Evolutionary conservation across 1,140 invertebrate genomes (phyloP), one percentile per base, ranked within the genome.

Genomic region (Cyrtorhinus lividipennis): DNA sequence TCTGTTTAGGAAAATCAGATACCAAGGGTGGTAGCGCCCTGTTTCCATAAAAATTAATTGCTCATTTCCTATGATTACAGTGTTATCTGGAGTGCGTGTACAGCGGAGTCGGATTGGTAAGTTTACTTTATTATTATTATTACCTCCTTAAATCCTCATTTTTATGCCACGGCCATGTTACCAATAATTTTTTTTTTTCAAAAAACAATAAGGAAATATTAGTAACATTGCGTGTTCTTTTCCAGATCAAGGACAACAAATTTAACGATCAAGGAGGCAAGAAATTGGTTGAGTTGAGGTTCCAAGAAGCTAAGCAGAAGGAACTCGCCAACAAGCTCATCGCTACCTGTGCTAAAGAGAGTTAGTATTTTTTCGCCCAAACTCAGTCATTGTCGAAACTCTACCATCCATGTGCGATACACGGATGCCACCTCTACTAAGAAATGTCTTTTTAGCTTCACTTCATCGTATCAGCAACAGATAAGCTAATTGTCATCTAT

Each of bases 251-350:
- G 59, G 82, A 78, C 18, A 81, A 79, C 26, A 80, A 81, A 60
- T 82, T 84, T 68, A 80, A 80, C 2, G 73, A 81, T 13, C 81
- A 84, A 73, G 87, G 86, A 86, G 83, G 85, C 57, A 76, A 82
- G 1, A 80, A 82, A 3, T 78, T 83, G 0, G 79, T 79, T 0
- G 81, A 79, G 2, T 75, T 84, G 69, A 77, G 81, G 59, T 80
- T 84, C 67, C 73, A 81, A 66, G 73, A 82, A 71, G 68, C 82
- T 56, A 73, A 81, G 18, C 70, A 79, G 58, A 79, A 78, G 66
- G 63, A 73, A 2, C 70, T 72, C 38, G 77, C 83, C 48, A 72
- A 69, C 30, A 61, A 71, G 13, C 68, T 83, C 0, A 77, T 85
- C 0, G 68, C 75, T 25, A 74, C 74, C 2, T 79, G 81, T 27